phyloP scores from a whole-genome alignment of 2,888 invertebrate species.

The Tethea ocularis region DNA sequence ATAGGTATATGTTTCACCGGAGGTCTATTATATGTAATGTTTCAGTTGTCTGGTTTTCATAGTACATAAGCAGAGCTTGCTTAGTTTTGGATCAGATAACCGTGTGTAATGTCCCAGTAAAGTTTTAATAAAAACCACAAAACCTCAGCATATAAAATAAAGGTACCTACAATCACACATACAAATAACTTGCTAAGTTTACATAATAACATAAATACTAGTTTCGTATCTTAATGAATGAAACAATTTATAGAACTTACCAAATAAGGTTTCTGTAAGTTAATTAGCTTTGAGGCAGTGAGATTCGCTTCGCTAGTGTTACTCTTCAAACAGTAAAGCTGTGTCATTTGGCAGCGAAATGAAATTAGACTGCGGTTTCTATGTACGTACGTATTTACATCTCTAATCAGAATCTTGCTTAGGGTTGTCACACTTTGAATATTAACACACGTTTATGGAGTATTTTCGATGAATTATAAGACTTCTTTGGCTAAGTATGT shows the following conservation, averaged over 20 bases:
- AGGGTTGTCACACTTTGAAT: neutral
- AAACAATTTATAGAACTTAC: neutral
- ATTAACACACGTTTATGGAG: too few relatives aligned
- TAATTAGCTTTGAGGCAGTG: slow-evolving; percentile 2
- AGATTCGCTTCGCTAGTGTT: slow-evolving; percentile 1
- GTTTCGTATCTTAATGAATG: slow-evolving; percentile 2
- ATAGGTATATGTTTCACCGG: too few relatives aligned
- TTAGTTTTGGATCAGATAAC: too few relatives aligned
- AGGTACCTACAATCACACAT: neutral
- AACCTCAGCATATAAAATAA: neutral
- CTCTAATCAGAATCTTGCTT: slow-evolving; percentile 7
- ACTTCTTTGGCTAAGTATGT: too few relatives aligned
- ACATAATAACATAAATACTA: neutral
- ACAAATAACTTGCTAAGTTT: neutral
- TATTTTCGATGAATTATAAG: too few relatives aligned
- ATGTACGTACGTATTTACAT: slow-evolving; percentile 5
- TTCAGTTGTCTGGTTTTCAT: too few relatives aligned
- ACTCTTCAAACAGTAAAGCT: slow-evolving; percentile 1
- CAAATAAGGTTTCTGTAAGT: slow-evolving; percentile 7
- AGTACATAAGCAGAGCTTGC: too few relatives aligned
- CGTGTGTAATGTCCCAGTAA: too few relatives aligned
- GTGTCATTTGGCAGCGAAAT: slow-evolving; percentile 10
- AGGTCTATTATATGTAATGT: too few relatives aligned
- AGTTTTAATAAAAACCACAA: too few relatives aligned
- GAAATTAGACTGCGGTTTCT: slow-evolving; percentile 9